Percentiles rank a stretch among this genome's conserved stretches.
Evolutionary conservation across 2,888 invertebrate species (phyloP).

Genomic region (Branchinecta sandiegonensis): DNA sequence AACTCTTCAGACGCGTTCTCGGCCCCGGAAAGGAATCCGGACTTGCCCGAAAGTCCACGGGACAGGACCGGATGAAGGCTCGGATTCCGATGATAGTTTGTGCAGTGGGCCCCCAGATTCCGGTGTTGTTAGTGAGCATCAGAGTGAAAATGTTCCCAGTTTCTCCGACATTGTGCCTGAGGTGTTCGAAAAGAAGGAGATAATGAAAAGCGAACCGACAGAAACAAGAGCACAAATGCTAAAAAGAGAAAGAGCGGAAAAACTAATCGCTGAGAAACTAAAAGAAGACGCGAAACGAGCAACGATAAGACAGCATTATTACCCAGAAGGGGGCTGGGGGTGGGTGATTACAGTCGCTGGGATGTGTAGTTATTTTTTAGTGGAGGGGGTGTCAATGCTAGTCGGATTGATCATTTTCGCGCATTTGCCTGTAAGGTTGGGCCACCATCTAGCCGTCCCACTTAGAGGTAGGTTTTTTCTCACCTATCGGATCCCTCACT

Average conservation of each 20-base stretch:
- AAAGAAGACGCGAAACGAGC: conserved; percentile 23
- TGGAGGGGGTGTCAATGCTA: conserved; percentile 22
- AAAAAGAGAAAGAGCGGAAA: background rate
- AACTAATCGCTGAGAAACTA: background rate
- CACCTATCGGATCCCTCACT: too few species aligned
- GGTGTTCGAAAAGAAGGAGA: conserved; percentile 1
- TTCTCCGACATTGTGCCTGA: background rate
- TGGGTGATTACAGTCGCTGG: background rate
- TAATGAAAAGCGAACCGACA: background rate
- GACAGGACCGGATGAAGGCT: conserved; percentile 7
- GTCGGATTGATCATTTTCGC: conserved; percentile 16
- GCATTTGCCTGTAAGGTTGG: background rate
- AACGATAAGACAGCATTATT: conserved; percentile 54
- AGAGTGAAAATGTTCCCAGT: conserved; percentile 10
- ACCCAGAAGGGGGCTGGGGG: conserved; percentile 46
- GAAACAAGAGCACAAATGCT: background rate
- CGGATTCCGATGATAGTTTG: background rate
- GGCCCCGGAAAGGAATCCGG: too few species aligned
- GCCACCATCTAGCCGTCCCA: background rate
- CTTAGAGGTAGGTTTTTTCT: conserved; percentile 7
- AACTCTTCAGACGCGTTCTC: too few species aligned
- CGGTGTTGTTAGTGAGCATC: conserved; percentile 5
- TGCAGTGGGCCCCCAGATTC: background rate
- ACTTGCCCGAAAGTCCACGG: background rate
- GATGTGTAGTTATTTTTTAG: background rate